Conservation (phyloP, 2,113 vertebrate species). For the Alouatta palliata region DNA sequence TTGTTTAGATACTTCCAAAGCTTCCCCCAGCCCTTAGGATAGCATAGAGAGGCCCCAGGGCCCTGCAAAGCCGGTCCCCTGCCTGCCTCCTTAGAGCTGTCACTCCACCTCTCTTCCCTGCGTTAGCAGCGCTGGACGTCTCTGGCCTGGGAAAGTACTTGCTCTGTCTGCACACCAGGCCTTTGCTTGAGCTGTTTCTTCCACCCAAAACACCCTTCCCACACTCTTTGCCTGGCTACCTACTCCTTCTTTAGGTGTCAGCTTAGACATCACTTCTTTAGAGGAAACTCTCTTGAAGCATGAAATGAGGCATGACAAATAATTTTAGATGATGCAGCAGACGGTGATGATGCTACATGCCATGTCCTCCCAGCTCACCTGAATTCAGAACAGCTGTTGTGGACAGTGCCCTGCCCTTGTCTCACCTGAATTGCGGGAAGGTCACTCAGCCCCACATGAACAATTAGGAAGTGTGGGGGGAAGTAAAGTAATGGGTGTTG, state of each 20-base stretch:
- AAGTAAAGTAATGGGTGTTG: neutral
- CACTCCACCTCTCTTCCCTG: neutral
- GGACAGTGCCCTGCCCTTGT: neutral
- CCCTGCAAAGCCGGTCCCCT: neutral
- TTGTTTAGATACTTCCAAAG: neutral
- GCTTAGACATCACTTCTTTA: neutral
- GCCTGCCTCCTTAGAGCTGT: neutral
- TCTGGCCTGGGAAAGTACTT: neutral
- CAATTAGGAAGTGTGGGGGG: neutral
- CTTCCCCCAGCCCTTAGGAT: neutral
- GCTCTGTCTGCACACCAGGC: neutral
- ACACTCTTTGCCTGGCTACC: neutral
- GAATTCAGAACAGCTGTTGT: neutral
- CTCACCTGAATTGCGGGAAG: neutral
- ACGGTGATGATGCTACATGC: accelerated
- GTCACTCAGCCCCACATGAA: neutral
- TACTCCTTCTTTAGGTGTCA: neutral
- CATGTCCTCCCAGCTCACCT: neutral
- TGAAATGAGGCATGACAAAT: neutral
- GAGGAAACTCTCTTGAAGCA: neutral
- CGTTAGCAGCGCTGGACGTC: neutral
- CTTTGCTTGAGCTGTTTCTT: neutral
- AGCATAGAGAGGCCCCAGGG: neutral
- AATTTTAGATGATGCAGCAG: neutral
- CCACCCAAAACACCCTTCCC: neutral